Percentiles rank a stretch among this genome's conserved stretches.
phyloP scores from a whole-genome alignment of 2,797 vertebrate species.

The Falco naumanni region DNA sequence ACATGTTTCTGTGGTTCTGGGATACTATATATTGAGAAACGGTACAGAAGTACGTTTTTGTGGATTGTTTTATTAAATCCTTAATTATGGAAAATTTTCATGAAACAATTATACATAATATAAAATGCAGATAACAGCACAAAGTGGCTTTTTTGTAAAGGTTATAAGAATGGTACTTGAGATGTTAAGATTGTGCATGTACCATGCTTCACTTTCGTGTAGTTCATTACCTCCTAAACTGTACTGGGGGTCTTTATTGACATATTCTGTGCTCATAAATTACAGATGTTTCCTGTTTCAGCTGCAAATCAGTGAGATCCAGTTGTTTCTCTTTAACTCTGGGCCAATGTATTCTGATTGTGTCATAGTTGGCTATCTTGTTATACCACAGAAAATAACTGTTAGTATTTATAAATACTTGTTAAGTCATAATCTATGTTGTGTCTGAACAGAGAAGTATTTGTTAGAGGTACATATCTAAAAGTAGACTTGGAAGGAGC shows the following conservation, averaged over 20 bases:
- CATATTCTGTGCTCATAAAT: constrained; percentile 5
- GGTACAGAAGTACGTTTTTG: neutral
- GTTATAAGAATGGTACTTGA: neutral
- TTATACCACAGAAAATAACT: constrained; percentile 31
- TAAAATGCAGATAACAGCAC: neutral
- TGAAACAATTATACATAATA: neutral
- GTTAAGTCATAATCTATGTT: neutral
- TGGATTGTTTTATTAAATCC: neutral
- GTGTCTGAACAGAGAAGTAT: constrained; percentile 32
- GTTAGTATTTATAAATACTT: constrained; percentile 43
- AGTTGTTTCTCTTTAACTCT: constrained; percentile 27
- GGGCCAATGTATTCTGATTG: neutral
- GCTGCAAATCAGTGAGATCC: constrained; percentile 30
- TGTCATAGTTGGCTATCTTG: constrained; percentile 44
- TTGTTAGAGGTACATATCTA: constrained; percentile 36
- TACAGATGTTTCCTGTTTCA: constrained; percentile 65
- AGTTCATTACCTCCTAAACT: neutral
- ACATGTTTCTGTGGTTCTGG: neutral
- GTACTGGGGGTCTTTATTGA: neutral
- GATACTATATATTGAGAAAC: neutral
- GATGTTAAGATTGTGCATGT: neutral
- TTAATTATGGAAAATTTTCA: neutral
- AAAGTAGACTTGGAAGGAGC: constrained; percentile 50
- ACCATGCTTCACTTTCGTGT: neutral
- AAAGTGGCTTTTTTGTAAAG: neutral